phyloP scores from a whole-genome alignment of 2,888 invertebrate species.

The Thera obeliscata region DNA sequence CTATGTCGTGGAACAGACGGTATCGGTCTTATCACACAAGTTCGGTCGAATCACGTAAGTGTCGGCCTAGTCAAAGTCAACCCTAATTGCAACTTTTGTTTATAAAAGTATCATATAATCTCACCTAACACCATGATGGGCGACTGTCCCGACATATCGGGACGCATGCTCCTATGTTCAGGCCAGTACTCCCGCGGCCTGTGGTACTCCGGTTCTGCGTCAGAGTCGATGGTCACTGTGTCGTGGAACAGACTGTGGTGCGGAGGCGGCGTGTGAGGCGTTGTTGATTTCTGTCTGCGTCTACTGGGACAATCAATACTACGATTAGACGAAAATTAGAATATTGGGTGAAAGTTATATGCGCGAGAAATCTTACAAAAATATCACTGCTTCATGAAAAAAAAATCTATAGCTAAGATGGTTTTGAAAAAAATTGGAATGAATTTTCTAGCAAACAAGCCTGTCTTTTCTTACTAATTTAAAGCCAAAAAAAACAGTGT shows the following conservation, averaged over 20 bases:
- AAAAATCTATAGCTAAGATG: no score
- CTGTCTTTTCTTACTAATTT: no score
- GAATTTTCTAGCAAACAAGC: no score
- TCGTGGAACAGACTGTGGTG: conserved; percentile 71
- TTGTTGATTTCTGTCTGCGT: conserved; percentile 77
- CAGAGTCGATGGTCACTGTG: conserved; percentile 78
- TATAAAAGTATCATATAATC: not conserved
- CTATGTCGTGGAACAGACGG: conserved; percentile 77
- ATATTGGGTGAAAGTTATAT: no score
- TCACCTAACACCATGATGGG: conserved; percentile 78
- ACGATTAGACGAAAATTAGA: not conserved
- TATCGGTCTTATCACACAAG: not conserved
- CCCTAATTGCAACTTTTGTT: no score
- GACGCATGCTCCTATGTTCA: conserved; percentile 61
- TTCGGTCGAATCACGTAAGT: no score
- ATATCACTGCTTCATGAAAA: no score
- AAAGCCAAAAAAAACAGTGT: no score
- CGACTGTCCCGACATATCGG: conserved; percentile 64
- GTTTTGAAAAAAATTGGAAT: no score
- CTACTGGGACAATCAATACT: conserved; percentile 45
- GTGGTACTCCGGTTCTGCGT: conserved; percentile 73
- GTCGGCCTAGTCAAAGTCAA: no score
- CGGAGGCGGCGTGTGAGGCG: conserved; percentile 89
- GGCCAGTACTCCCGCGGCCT: conserved; percentile 74
- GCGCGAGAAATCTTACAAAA: no score